Percentiles rank a stretch among this genome's conserved stretches.
Evolutionary conservation across 1,140 invertebrate genomes (phyloP).

Genomic region (Drosophila persimilis): DNA sequence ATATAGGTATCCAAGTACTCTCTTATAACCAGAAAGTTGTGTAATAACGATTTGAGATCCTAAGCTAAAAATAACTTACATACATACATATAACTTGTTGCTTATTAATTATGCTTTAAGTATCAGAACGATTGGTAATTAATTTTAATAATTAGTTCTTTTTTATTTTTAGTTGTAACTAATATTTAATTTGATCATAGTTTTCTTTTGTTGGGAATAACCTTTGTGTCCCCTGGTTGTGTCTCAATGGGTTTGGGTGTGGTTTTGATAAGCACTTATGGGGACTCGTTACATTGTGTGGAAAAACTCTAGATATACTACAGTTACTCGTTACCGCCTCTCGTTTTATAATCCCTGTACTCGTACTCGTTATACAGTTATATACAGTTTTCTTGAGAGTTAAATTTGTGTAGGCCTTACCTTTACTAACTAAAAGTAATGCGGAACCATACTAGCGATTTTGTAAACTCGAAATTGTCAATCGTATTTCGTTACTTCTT

Average conservation of each 20-base stretch:
- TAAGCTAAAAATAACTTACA: conserved; percentile 59
- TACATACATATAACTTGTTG: conserved; percentile 48
- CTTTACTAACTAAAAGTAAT: too few species aligned
- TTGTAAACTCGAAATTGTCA: too few species aligned
- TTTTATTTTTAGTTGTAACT: conserved; percentile 59
- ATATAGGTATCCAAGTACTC: conserved; percentile 23
- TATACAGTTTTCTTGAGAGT: too few species aligned
- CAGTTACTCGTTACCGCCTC: too few species aligned
- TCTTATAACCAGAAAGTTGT: conserved; percentile 16
- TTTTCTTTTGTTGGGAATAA: conserved; percentile 15
- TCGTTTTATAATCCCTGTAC: too few species aligned
- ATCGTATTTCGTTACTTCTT: too few species aligned
- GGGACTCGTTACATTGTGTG: too few species aligned
- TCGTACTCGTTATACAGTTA: too few species aligned
- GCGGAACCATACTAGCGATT: too few species aligned
- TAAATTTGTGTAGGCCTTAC: too few species aligned
- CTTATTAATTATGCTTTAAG: conserved; percentile 67
- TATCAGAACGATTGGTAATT: conserved; percentile 66
- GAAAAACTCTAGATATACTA: too few species aligned
- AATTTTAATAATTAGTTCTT: conserved; percentile 45
- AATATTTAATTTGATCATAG: conserved; percentile 34
- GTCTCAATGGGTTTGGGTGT: conserved; percentile 26
- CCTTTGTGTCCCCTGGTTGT: conserved; percentile 16
- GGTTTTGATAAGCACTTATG: conserved; percentile 22
- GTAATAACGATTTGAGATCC: conserved; percentile 31